Base-by-base conservation (phyloP, 1,140 invertebrate genomes). In the Zaprionus camerounensis region DNA sequence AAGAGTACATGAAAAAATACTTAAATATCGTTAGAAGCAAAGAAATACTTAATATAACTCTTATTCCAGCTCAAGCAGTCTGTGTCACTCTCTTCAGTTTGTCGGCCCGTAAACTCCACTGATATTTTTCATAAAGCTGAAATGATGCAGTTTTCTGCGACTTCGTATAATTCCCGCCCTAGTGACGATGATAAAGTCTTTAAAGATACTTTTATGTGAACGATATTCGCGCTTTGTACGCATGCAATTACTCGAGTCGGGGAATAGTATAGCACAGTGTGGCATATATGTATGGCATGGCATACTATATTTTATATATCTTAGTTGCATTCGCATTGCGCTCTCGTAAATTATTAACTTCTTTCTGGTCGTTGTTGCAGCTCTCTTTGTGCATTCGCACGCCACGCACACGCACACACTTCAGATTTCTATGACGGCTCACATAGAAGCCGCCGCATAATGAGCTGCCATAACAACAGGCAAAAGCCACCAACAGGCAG, bases 371-470 rank as follows among this genome's bases (percentile, higher is more conserved):
- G 58, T 26, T 58, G 41, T 28, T 28, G 49, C 66, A 62, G 56
- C 12, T n/a, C 71, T 61, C 71, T 68, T 61, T 68, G 64, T 71
- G 66, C 36, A 46, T 17, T 46, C 34, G 46, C 63, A 38, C 63
- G 61, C 49, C 20, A 12, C n/a, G 36, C 28, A 49, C 38, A 44
- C 55, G 31, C 46, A 61, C 56, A 69, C 59, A 36, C 65, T 81
- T 51, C 81, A 86, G 71, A 80, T 79, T 80, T 70, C 63, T 81
- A 69, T 82, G 74, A 81, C 70, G 79, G 53, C 51, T 3, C 31
- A 69, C 71, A 71, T 77, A 80, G 76, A 68, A 87, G 78, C 67
- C 41, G 75, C 81, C 75, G 73, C 81, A 84, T 87, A 87, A 87
- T 87, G 84, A 87, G 84, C 84, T 83, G 78, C 74, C 75, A 78